Conservation (phyloP, 2,113 vertebrate species). For the Odocoileus virginianus region DNA sequence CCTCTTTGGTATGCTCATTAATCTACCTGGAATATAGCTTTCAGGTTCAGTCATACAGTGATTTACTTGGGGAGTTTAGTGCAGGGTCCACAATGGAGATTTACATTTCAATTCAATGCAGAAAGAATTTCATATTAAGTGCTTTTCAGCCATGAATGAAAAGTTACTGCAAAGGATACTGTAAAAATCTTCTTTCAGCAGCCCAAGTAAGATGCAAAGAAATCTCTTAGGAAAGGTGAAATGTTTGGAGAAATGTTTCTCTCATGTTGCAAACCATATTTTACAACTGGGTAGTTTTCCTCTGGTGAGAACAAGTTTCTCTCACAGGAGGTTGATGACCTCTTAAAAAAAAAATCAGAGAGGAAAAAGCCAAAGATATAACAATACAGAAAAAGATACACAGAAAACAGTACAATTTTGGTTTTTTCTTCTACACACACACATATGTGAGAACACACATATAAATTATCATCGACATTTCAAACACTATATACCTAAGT, state of each 20-base stretch:
- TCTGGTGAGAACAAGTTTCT: background rate
- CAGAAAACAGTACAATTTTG: background rate
- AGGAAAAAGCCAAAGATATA: background rate
- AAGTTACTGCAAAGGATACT: background rate
- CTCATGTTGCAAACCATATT: slow-evolving; percentile 6
- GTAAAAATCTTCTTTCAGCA: background rate
- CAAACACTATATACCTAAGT: background rate
- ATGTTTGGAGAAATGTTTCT: slow-evolving; percentile 12
- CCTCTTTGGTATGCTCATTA: fast-evolving
- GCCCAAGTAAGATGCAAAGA: background rate
- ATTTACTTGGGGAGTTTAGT: background rate
- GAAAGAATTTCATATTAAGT: background rate
- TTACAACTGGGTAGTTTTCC: background rate
- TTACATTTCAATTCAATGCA: background rate
- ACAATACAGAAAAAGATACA: background rate
- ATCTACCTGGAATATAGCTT: background rate
- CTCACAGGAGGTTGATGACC: background rate
- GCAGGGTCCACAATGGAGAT: background rate
- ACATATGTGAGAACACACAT: too few relatives aligned
- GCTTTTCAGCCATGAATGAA: background rate
- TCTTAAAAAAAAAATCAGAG: slow-evolving; percentile 13
- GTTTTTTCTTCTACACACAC: background rate
- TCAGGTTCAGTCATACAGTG: background rate
- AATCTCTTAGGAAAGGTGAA: background rate
- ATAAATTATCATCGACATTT: background rate